Conservation (phyloP, 2,888 invertebrate species). For the Ypsolopha sequella region DNA sequence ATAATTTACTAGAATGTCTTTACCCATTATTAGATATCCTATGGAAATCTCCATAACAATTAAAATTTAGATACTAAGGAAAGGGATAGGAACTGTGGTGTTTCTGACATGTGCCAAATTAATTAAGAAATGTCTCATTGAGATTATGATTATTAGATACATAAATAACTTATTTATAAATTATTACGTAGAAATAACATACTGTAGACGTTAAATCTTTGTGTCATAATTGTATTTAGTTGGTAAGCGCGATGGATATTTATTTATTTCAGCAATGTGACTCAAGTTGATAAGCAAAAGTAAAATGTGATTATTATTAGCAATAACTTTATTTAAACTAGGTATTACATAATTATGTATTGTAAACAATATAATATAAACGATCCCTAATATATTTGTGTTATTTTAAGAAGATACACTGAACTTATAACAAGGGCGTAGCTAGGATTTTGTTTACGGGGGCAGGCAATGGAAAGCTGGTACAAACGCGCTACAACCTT, state of each 20-base stretch:
- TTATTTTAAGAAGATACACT: no score
- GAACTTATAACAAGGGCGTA: no score
- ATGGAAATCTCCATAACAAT: no score
- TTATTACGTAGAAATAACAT: not conserved
- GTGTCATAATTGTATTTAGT: not conserved
- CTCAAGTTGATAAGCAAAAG: slow-evolving; percentile 26
- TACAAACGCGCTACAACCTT: no score
- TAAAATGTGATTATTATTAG: slow-evolving; percentile 44
- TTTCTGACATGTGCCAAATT: slow-evolving; percentile 47
- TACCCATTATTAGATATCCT: no score
- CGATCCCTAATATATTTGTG: not conserved
- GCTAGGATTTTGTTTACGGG: no score
- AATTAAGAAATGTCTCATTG: slow-evolving; percentile 12
- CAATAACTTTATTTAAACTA: slow-evolving; percentile 20
- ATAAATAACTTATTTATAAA: slow-evolving; percentile 1
- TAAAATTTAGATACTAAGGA: no score
- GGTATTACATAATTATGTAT: not conserved
- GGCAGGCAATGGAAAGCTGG: no score
- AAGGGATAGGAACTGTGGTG: no score
- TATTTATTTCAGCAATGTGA: not conserved
- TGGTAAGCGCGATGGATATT: no score
- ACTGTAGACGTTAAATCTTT: not conserved
- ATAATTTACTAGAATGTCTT: no score
- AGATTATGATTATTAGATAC: not conserved
- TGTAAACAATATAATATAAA: not conserved